Conservation (phyloP, 2,888 invertebrate genomes). For the Galeopsomyia nigrocyanea region DNA sequence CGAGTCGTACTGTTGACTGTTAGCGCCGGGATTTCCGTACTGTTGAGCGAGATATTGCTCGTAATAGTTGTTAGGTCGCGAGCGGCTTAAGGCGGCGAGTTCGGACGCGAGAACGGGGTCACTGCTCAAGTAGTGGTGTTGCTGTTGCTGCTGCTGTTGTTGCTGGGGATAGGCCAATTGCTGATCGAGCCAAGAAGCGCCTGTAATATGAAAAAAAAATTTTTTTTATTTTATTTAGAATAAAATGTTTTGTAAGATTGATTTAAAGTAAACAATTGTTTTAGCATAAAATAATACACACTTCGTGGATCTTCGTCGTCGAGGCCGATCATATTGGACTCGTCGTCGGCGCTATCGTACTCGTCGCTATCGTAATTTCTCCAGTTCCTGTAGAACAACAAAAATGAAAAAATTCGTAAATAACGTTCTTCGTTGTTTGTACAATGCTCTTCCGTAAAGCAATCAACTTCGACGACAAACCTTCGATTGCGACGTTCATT, state of each 20-base stretch:
- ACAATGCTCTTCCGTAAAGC: not conserved
- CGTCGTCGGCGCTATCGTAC: conserved; percentile 62
- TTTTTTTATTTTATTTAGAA: not conserved
- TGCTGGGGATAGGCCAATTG: conserved; percentile 20
- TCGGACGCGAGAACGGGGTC: conserved; percentile 57
- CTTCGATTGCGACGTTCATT: conserved; percentile 60
- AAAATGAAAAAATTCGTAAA: conserved; percentile 23
- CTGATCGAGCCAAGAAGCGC: conserved; percentile 59
- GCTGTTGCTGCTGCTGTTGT: conserved; percentile 55
- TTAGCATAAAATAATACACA: conserved; percentile 22
- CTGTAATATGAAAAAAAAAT: conserved; percentile 48
- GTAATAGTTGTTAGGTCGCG: conserved; percentile 57
- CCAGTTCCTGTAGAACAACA: conserved; percentile 58
- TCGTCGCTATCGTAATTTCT: conserved; percentile 61
- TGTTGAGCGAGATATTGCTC: conserved; percentile 56
- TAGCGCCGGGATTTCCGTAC: conserved; percentile 29
- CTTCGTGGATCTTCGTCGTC: conserved; percentile 62
- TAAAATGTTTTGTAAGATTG: not conserved
- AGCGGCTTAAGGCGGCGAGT: conserved; percentile 52
- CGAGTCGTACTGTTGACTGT: conserved; percentile 54
- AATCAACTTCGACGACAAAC: conserved; percentile 15
- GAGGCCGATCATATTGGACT: conserved; percentile 55
- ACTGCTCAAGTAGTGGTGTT: conserved; percentile 52
- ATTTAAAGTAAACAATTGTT: no score
- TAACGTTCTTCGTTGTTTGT: not conserved